phyloP scores from a whole-genome alignment of 2,888 invertebrate species.

The Campaea margaritaria region DNA sequence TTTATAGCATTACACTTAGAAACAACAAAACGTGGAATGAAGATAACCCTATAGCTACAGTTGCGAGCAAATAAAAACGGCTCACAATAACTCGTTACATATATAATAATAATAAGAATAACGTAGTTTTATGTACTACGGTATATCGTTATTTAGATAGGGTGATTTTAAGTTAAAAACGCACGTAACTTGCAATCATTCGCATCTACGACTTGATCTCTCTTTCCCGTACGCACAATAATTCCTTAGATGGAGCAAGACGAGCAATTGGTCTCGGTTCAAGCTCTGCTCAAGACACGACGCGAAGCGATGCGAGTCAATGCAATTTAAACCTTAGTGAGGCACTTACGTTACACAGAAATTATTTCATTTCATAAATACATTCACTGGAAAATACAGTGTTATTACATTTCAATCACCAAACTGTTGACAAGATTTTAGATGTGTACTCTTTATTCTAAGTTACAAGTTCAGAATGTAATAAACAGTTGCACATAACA shows the following conservation, averaged over 20 bases:
- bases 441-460: neutral
- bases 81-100: conserved; percentile 39
- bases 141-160: conserved; percentile 15
- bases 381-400: conserved; percentile 15
- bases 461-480: conserved; percentile 18
- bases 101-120: conserved; percentile 21
- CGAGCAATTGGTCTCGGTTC: no score
- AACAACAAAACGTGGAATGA: conserved; percentile 55
- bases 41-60: conserved; percentile 45
- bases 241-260: no score
- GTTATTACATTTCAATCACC: conserved; percentile 20
- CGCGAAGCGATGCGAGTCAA: no score
- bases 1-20: conserved; percentile 36
- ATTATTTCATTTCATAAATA: conserved; percentile 17
- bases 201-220: no score
- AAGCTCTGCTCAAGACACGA: no score
- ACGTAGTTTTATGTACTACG: neutral
- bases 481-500: neutral
- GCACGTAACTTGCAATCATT: neutral
- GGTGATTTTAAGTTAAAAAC: conserved; percentile 25
- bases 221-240: no score
- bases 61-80: conserved; percentile 53
- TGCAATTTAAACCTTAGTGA: conserved; percentile 11
- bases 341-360: conserved; percentile 33
- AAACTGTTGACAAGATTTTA: conserved; percentile 1